These are phyloP conservation scores for Muraenolepis orangiensis DNA, from an alignment of 2,797 vertebrate species.

Conservation along the genomic window DNA sequence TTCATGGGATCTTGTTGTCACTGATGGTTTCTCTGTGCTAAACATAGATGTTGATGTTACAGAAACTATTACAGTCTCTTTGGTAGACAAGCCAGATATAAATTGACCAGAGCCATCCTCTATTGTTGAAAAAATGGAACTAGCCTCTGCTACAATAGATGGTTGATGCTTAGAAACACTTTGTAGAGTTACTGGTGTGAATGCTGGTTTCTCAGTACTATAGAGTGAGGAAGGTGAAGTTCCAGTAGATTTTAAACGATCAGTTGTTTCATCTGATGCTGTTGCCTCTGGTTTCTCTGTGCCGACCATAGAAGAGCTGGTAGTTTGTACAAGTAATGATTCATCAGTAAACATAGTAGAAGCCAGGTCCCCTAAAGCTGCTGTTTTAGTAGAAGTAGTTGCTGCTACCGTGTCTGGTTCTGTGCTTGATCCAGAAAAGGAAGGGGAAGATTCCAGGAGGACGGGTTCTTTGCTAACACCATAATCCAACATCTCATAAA, in stretches of 20 bases:
- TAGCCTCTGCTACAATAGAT: background rate
- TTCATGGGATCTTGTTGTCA: background rate
- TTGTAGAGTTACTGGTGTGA: slow-evolving; percentile 2
- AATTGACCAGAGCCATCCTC: slow-evolving; percentile 5
- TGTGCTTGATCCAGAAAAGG: slow-evolving; percentile 4
- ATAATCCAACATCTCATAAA: background rate
- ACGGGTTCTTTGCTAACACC: background rate
- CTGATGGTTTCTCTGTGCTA: slow-evolving; percentile 10
- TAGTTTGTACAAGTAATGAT: slow-evolving; percentile 1
- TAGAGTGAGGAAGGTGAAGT: slow-evolving; percentile 21
- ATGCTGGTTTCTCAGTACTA: slow-evolving; percentile 34
- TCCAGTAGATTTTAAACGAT: background rate
- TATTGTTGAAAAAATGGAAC: background rate
- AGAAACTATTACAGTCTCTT: background rate
- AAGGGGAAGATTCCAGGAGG: background rate
- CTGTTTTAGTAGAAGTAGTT: background rate
- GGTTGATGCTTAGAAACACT: slow-evolving; percentile 2
- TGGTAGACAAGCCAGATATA: background rate
- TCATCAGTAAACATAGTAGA: background rate
- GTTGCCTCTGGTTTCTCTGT: slow-evolving; percentile 21
- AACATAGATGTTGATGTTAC: background rate
- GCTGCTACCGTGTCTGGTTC: background rate
- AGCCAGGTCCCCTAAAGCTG: background rate
- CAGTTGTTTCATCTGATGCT: background rate
- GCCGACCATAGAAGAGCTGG: slow-evolving; percentile 10